Conservation (phyloP, 2,113 vertebrate genomes). For the Vulpes ferrilata region DNA sequence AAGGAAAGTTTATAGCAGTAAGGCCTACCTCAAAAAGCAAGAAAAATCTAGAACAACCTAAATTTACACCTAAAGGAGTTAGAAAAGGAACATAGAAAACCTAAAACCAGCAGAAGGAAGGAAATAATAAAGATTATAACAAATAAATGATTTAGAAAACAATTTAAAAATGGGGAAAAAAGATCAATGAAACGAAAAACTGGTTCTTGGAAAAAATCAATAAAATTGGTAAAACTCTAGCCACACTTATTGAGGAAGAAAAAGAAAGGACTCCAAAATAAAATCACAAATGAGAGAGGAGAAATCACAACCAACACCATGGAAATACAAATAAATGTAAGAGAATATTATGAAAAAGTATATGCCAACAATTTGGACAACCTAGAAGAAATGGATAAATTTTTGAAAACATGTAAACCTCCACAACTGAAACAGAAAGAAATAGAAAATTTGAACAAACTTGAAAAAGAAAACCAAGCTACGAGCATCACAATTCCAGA, state of each 20-base stretch:
- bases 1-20: not conserved
- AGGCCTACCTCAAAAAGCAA: not conserved
- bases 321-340: not conserved
- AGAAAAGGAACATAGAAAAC: not conserved
- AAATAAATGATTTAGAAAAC: not conserved
- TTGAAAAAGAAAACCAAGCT: not conserved
- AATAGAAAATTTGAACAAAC: not conserved
- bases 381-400: not conserved
- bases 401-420: not conserved
- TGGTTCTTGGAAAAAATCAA: not conserved
- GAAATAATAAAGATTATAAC: not conserved
- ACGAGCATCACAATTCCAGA: not conserved
- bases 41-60: not conserved
- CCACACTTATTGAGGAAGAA: not conserved
- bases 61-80: not conserved
- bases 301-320: not conserved
- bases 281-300: not conserved
- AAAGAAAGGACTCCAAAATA: not conserved
- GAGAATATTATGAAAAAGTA: not conserved
- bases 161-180: not conserved
- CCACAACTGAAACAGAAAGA: not conserved
- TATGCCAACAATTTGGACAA: not conserved
- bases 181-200: not conserved
- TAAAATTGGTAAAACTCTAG: not conserved
- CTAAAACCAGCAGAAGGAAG: not conserved